phyloP scores from a whole-genome alignment of 2,113 vertebrate genomes.

The Bubalus kerabau region DNA sequence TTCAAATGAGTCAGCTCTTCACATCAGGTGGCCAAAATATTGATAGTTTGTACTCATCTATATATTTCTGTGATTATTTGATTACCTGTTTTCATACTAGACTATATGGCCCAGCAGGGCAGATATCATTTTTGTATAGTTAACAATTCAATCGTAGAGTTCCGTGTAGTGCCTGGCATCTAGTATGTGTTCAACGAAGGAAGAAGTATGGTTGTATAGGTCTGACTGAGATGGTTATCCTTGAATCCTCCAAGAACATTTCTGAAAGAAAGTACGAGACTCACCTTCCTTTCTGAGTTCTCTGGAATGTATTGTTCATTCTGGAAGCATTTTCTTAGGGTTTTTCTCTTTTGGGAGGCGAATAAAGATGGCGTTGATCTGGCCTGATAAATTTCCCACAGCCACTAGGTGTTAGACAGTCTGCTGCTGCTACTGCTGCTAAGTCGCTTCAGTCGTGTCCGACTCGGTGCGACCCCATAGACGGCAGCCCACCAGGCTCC shows the following conservation, averaged over 20 bases:
- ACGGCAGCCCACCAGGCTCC: too few relatives aligned
- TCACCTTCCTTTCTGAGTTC: background rate
- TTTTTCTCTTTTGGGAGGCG: background rate
- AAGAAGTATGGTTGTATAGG: background rate
- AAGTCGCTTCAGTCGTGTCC: too few relatives aligned
- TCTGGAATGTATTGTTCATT: background rate
- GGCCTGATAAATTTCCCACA: background rate
- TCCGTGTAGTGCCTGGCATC: background rate
- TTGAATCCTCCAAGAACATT: background rate
- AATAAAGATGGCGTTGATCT: background rate
- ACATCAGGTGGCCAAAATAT: background rate
- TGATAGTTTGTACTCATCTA: background rate
- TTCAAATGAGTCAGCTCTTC: background rate
- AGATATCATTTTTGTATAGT: background rate
- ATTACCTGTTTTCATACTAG: background rate
- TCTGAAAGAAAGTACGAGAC: background rate
- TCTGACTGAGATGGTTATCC: background rate
- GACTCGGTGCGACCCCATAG: too few relatives aligned
- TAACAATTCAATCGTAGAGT: background rate
- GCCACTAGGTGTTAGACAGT: background rate
- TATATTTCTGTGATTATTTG: background rate
- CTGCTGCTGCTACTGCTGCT: too few relatives aligned
- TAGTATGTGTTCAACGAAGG: background rate
- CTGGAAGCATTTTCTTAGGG: background rate
- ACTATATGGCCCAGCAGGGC: background rate